Base-by-base conservation (phyloP, 2,797 vertebrate species). In the Streptopelia turtur region DNA sequence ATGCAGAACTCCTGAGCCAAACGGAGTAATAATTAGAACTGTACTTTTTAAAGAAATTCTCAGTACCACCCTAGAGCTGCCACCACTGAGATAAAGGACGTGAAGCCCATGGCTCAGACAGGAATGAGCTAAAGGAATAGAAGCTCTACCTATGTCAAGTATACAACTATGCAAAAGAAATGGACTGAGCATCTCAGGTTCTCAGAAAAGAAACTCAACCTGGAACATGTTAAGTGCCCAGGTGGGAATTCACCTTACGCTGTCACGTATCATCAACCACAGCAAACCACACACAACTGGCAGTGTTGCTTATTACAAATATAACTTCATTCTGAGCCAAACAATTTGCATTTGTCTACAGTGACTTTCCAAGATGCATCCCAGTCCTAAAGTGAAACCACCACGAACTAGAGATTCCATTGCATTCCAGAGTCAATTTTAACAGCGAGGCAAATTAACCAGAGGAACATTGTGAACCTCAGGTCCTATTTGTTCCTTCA, bases 41-140 rank as follows among this genome's bases (percentile, higher is more conserved):
- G 11, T 13, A 37, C 39, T 89, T 87, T 37, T 28, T 76, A 20
- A 37, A 70, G 20, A 82, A 87, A 43, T 33, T 49, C 35, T 77
- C 23, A 27, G n/a, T 55, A 27, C 16, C 50, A 11, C 13, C 28
- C 33, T 61, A 53, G 6, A 86, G 66, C 24, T 90, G 63, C 16
- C 33, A 31, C 31, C 31, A 68, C 25, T 20, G 43, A 3, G 0
- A 4, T 5, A 16, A 45, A 41, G 2, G 16, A 25, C 11, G 35
- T 35, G 45, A 92, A 31, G 2, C 30, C n/a, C 45, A 10, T 0
- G 6, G 33, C 23, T 83, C 14, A 9, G 35, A 87, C 14, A 59
- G 13, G n/a, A 88, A 45, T 72, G 81, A 71, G 37, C 68, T 52
- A 68, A 63, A 57, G 2, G 53, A 49, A 52, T 31, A 60, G 59